Base-by-base conservation (phyloP, 2,797 vertebrate species). In the Propithecus perrieri region DNA sequence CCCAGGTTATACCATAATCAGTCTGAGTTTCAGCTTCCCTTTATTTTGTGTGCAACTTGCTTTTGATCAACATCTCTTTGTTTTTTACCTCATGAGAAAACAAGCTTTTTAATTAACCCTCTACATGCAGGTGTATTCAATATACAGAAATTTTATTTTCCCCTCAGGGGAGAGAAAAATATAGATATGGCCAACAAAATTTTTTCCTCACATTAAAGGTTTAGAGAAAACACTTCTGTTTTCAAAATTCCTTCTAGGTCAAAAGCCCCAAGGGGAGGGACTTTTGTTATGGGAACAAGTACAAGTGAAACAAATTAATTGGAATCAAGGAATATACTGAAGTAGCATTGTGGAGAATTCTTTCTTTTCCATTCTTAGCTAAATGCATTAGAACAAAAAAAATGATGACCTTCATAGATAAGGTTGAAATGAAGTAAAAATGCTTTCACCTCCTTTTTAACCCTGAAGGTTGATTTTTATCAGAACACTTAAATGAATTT, bases 341-440 rank as follows among this genome's bases (percentile, higher is more conserved):
- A 94, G 81, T 87, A 97, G 72, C 80, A 94, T 96, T 80, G 91
- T 96, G 85, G 96, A 98, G 96, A 97, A 94, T 96, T 50, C 28
- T 71, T 71, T 97, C 15, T 98, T 97, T 97, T 96, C 90, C 97
- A 75, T 95, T 97, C 94, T 96, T 97, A 97, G 83, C 48, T 97
- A 98, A 98, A 95, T 87, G 71, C 72, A 79, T 96, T 97, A 95
- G 17, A 95, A 96, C 85, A 83, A 98, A 85, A 78, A 89, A 95
- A 96, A 92, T 79, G 97, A 98, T 98, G 97, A 98, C 98, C 97
- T 98, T 99, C 4, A 0, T 93, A 97, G 98, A 98, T 98, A 98
- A 98, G 79, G 74, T 81, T 98, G 92, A 97, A 98, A 98, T 94
- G 71, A 98, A 98, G 94, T 53, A 97, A 98, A 98, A 98, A 96